Evolutionary conservation across 2,888 invertebrate species (phyloP).

Genomic region (Allygus modestus): DNA sequence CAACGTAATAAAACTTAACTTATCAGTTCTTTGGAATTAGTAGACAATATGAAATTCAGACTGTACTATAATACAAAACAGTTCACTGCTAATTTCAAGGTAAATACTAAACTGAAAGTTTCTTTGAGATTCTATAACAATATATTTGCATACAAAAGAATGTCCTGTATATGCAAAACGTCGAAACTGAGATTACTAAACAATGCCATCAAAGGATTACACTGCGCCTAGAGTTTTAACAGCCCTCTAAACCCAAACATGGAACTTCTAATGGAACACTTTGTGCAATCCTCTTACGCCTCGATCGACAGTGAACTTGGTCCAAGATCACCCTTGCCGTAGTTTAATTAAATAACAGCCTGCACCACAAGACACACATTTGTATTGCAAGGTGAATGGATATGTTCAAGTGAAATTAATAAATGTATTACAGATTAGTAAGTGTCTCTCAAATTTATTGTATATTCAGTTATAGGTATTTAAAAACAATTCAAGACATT

Average conservation of each 20-base stretch:
- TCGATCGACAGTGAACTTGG: not conserved
- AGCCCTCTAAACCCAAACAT: conserved; percentile 30
- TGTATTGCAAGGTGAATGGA: not conserved
- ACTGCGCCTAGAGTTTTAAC: conserved; percentile 13
- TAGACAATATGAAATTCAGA: too few relatives aligned
- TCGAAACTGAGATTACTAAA: not conserved
- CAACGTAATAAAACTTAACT: too few relatives aligned
- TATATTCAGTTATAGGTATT: too few relatives aligned
- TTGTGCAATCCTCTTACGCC: conserved; percentile 12
- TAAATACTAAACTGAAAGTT: too few relatives aligned
- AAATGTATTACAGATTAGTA: too few relatives aligned
- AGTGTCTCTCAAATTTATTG: too few relatives aligned
- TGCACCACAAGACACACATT: not conserved
- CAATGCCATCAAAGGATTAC: conserved; percentile 19
- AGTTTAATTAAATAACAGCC: not conserved
- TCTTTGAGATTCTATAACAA: not conserved
- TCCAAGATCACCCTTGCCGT: not conserved
- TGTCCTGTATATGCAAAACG: not conserved
- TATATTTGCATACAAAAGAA: not conserved
- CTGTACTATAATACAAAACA: too few relatives aligned
- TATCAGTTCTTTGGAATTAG: too few relatives aligned
- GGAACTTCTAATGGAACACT: conserved; percentile 31
- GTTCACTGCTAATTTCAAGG: too few relatives aligned
- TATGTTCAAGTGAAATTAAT: too few relatives aligned
- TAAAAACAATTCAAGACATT: too few relatives aligned